Percentiles rank a stretch among this genome's conserved stretches.
Conservation (phyloP, 2,113 vertebrate species). For the Perognathus longimembris region DNA sequence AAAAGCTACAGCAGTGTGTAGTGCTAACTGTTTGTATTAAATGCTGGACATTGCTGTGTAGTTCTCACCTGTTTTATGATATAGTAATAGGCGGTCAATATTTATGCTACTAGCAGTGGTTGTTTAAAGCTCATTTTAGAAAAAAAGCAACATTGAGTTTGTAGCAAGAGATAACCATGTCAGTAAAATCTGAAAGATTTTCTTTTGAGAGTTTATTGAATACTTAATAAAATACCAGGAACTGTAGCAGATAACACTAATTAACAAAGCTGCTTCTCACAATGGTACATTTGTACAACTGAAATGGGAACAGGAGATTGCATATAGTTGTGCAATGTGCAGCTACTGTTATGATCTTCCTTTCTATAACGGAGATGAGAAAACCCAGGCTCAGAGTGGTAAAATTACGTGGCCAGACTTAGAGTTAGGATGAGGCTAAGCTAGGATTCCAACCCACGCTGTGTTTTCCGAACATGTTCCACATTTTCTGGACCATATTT, state of each 20-base stretch:
- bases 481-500: accelerated
- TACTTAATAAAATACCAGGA: neutral
- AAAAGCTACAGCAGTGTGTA: slow-evolving; percentile 59
- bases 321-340: neutral
- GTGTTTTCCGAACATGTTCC: neutral
- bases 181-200: slow-evolving; percentile 25
- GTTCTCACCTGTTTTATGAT: slow-evolving; percentile 18
- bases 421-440: neutral
- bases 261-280: neutral
- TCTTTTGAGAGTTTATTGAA: slow-evolving; percentile 24
- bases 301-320: neutral
- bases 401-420: neutral
- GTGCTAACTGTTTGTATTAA: slow-evolving; percentile 49
- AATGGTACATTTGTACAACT: neutral
- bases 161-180: slow-evolving; percentile 39
- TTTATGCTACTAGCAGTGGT: slow-evolving; percentile 26
- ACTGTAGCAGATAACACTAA: neutral
- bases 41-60: neutral
- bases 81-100: slow-evolving; percentile 41
- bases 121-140: slow-evolving; percentile 64
- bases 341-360: neutral
- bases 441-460: neutral
- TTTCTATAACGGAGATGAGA: neutral
- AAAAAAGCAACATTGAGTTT: slow-evolving; percentile 47
- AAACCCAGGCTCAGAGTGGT: neutral